Evolutionary conservation across 30 jellyfish, hydroid and myxozoan genomes (phyloP), one percentile per base, ranked within the genome.

Genomic region (Aurelia sp.): DNA sequence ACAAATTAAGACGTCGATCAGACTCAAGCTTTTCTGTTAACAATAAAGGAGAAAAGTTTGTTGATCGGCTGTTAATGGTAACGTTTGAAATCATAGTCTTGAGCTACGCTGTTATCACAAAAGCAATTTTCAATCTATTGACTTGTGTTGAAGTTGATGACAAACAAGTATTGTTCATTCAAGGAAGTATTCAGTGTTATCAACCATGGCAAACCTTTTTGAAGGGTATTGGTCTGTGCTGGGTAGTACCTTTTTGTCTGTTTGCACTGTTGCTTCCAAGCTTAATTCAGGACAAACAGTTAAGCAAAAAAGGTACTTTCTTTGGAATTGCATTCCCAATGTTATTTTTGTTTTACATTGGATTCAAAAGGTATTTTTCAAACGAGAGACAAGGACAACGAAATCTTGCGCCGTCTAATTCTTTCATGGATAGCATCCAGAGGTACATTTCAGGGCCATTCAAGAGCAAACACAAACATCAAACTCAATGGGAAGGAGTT

Each of bases 231-330:
- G 57, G 30, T 4, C 9, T 75, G 20, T 57, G 74, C 18, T 72
- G 94, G 88, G 74, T 55, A 19, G 50, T 63, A 12, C 94, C 94
- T 16, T 61, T 31, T 85, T 81, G 81, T n/a, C 55, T 85, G 22
- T 51, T 74, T 24, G 33, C 64, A 17, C 58, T 31, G 65, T 30
- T 85, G 19, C 73, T 47, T 15, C 75, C 81, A 20, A 15, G 64
- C 12, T 27, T 72, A 69, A 27, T 85, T 19, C 79, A 31, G 38
- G 35, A 27, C 47, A 85, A 31, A 41, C 44, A 85, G 35, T 73
- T 58, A 47, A 60, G 41, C 17, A 55, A 52, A 16, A 21, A 51
- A 18, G 80, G 55, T 2, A 72, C 53, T 44, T 62, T 85, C 35
- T 17, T 85, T 47, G 86, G 74, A 53, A 48, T 71, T 12, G 19